Percentiles rank a stretch among this genome's conserved stretches.
These are phyloP conservation scores for Leucoma salicis DNA, from an alignment of 2,888 invertebrate genomes.

Conservation along the genomic window DNA sequence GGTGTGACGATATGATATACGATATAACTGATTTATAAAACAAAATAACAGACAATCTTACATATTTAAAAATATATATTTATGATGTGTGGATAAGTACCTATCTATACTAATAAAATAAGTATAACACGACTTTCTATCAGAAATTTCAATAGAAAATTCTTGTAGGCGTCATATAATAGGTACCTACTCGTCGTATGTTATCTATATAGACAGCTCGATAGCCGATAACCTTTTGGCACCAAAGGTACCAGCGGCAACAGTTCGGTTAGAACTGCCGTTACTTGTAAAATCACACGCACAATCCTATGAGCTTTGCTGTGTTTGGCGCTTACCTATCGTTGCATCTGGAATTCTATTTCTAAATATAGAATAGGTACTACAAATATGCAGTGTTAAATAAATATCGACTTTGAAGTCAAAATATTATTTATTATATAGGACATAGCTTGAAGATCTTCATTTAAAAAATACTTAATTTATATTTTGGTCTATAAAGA, in stretches of 20 bases:
- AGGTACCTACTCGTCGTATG: conserved; percentile 42
- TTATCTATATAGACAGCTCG: conserved; percentile 52
- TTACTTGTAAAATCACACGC: conserved; percentile 70
- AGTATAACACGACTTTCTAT: too few relatives aligned
- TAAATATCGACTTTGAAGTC: conserved; percentile 31
- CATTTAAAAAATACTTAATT: conserved; percentile 36
- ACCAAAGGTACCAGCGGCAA: conserved; percentile 57
- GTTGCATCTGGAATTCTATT: conserved; percentile 38
- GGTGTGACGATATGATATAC: too few relatives aligned
- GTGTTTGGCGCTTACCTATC: conserved; percentile 35
- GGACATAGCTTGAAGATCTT: conserved; percentile 19
- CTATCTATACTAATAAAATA: too few relatives aligned
- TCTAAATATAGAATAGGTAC: conserved; percentile 38
- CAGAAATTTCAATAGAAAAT: conserved; percentile 33
- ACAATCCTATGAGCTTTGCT: conserved; percentile 57
- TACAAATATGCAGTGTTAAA: conserved; percentile 21
- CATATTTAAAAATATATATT: too few relatives aligned
- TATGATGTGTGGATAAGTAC: too few relatives aligned
- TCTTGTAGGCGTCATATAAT: conserved; percentile 34
- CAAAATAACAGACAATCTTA: too few relatives aligned
- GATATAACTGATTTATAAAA: too few relatives aligned
- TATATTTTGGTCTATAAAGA: conserved; percentile 56
- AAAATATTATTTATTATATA: conserved; percentile 11
- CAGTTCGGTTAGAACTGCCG: conserved; percentile 70
- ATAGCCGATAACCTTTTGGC: conserved; percentile 72